Base-by-base conservation (phyloP, 2,113 vertebrate species). In the Shinisaurus crocodilurus region DNA sequence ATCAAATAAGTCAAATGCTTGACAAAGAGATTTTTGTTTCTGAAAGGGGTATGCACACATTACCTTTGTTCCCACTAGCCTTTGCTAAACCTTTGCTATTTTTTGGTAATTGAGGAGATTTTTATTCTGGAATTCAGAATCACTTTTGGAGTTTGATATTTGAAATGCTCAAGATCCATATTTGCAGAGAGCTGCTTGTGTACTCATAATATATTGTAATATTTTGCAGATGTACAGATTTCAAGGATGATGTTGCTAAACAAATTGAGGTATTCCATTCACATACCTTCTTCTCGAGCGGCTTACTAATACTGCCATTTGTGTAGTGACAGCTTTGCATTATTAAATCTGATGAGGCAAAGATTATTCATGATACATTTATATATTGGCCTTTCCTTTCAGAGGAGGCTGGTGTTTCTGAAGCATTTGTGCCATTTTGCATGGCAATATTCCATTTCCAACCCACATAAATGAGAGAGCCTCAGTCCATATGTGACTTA, bases 1-100 rank as follows among this genome's bases (percentile, higher is more conserved):
- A 95, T 95, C 91, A 96, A 95, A 95, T 94, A 87, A 90, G 91
- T 96, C 94, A 95, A 93, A 95, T 90, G 92, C 92, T 94, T 96
- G 93, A 94, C 93, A 94, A 91, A 95, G 90, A 93, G 95, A 89
- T 95, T 97, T 96, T 94, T 92, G 90, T 91, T 84, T 92, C 91
- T 96, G 77, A 96, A 88, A 94, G 74, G 92, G 87, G 67, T 96
- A 27, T 76, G 89, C 67, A 18, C 72, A 50, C 40, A 57, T 88
- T 93, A 84, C 20, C 45, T 87, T 34, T 85, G 89, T 88, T 92
- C 45, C 60, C 48, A 60, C 87, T 88, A 85, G 27, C 23, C 37
- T 63, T 86, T 91, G 69, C n/a, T 87, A 86, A 82, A 88, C 34
- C 77, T 90, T 37, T n/a, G n/a, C n/a, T n/a, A n/a, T n/a, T 63